A percentile compares a stretch with the other conserved stretches of the same genome.
Evolutionary conservation across 2,888 invertebrate species (phyloP).

Genomic region (Yponomeuta plumbellus): DNA sequence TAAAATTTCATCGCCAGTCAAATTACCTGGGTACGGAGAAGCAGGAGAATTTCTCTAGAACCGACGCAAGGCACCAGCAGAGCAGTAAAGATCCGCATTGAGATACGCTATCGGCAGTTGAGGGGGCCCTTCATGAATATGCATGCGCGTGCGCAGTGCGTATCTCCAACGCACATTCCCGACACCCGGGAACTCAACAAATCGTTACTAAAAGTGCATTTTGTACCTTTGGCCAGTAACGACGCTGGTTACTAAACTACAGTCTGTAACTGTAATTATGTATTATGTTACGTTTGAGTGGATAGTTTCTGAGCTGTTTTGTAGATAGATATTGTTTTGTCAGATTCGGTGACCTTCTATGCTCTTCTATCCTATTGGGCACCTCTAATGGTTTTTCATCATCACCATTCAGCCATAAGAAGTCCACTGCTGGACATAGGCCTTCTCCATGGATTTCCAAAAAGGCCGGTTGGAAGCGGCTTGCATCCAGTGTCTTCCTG

Average conservation of each 20-base stretch:
- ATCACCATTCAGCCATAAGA: too few species aligned
- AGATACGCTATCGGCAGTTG: background rate
- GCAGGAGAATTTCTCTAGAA: background rate
- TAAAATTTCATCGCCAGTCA: too few species aligned
- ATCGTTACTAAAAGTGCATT: slow-evolving; percentile 2
- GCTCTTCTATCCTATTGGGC: too few species aligned
- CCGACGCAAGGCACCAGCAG: background rate
- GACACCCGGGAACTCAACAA: background rate
- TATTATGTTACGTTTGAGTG: background rate
- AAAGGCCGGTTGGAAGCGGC: too few species aligned
- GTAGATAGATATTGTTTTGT: background rate
- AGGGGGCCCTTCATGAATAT: slow-evolving; percentile 34
- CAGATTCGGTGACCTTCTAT: too few species aligned
- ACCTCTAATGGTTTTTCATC: too few species aligned
- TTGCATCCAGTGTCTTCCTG: too few species aligned
- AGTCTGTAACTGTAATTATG: too few species aligned
- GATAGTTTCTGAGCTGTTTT: background rate
- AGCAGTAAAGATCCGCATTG: background rate
- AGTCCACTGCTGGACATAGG: too few species aligned
- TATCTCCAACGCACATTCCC: background rate
- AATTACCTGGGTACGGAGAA: too few species aligned
- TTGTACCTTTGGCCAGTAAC: background rate
- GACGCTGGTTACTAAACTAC: background rate
- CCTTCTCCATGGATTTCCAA: too few species aligned
- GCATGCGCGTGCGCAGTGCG: slow-evolving; percentile 27